These are phyloP conservation scores for Myripristis jacobus DNA, from an alignment of 2,797 vertebrate species.

Conservation along the genomic window DNA sequence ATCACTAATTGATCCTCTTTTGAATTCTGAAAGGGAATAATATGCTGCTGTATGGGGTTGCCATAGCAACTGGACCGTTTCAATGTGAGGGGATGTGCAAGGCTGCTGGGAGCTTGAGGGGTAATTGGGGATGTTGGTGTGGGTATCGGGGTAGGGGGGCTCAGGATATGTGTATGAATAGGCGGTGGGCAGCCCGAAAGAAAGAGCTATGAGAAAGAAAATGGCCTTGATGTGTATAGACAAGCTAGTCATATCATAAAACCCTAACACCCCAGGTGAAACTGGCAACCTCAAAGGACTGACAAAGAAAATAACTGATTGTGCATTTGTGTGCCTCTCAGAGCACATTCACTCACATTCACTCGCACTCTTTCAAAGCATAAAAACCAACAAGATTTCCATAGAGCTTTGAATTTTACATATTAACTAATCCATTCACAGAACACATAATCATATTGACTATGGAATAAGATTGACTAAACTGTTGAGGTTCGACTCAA, in stretches of 20 bases:
- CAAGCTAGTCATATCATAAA: slow-evolving; percentile 3
- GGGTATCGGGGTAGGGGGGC: slow-evolving; percentile 15
- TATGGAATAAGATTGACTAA: not conserved
- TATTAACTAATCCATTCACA: not conserved
- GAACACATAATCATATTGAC: not conserved
- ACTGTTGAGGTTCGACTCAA: too few relatives aligned
- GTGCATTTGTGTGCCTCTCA: not conserved
- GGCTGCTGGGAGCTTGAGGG: slow-evolving; percentile 44
- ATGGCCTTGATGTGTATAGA: not conserved
- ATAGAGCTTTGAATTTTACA: not conserved
- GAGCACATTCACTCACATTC: not conserved
- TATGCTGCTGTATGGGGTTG: slow-evolving; percentile 72
- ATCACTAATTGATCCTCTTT: slow-evolving; percentile 76
- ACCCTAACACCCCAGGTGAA: not conserved
- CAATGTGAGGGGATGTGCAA: slow-evolving; percentile 61
- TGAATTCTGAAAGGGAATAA: slow-evolving; percentile 61
- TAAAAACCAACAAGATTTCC: not conserved
- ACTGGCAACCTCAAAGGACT: not conserved
- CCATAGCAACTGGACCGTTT: slow-evolving; percentile 76
- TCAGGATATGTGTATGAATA: not conserved
- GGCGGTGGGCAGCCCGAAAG: slow-evolving; percentile 17
- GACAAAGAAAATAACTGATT: not conserved
- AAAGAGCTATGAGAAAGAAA: not conserved
- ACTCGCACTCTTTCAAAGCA: not conserved
- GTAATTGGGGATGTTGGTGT: slow-evolving; percentile 55